phyloP scores from a whole-genome alignment of 2,888 invertebrate species.

The Patella ulyssiponensis region DNA sequence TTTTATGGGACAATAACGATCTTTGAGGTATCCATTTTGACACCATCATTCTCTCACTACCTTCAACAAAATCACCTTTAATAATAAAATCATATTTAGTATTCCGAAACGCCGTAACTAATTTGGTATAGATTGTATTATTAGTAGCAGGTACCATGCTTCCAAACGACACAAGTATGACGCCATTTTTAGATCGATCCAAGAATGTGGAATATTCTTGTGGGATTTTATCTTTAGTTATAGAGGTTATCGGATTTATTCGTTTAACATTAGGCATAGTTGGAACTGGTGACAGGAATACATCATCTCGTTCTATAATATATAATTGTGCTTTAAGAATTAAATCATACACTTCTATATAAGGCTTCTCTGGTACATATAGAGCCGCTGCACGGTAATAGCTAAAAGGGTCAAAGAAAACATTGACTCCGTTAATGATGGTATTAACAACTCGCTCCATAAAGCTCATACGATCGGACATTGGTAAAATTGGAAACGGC shows the following conservation, averaged over 20 bases:
- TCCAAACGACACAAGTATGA: conserved; percentile 52
- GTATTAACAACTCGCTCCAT: conserved; percentile 26
- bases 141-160: neutral
- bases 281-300: conserved; percentile 42
- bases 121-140: neutral
- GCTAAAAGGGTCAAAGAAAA: conserved; percentile 19
- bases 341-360: conserved; percentile 29
- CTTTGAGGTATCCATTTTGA: conserved; percentile 52
- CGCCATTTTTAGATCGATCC: conserved; percentile 39
- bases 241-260: conserved; percentile 41
- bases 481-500: conserved; percentile 13
- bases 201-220: conserved; percentile 37
- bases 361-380: conserved; percentile 38
- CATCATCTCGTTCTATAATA: conserved; percentile 38
- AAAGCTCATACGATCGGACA: conserved; percentile 21
- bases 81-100: neutral
- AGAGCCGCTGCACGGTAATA: conserved; percentile 29
- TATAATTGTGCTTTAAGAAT: conserved; percentile 35
- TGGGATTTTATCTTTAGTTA: conserved; percentile 35
- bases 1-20: conserved; percentile 47
- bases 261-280: conserved; percentile 40
- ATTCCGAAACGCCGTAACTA: neutral
- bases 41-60: conserved; percentile 22
- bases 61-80: neutral
- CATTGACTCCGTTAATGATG: neutral